These are phyloP conservation scores for Drosophila guanche DNA, from an alignment of 1,140 invertebrate species.

Conservation along the genomic window DNA sequence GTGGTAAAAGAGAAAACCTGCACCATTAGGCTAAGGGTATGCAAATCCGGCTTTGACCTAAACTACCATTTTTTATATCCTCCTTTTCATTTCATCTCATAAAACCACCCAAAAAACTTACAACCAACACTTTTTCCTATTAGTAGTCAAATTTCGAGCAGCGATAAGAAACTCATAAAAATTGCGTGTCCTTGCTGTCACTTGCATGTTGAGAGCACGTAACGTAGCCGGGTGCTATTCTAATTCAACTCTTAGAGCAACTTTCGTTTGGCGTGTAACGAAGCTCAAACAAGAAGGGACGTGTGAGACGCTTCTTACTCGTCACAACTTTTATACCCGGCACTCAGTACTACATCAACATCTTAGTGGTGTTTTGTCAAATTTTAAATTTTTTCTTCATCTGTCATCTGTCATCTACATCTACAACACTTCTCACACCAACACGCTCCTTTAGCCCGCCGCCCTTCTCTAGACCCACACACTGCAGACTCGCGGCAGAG, in stretches of 20 bases:
- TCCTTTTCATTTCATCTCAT: slow-evolving; percentile 65
- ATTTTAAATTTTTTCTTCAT: no score
- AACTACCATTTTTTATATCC: slow-evolving; percentile 82
- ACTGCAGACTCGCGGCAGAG: no score
- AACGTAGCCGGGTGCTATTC: slow-evolving; percentile 66
- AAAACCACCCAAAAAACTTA: slow-evolving; percentile 23
- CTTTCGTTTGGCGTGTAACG: slow-evolving; percentile 80
- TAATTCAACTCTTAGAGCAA: slow-evolving; percentile 81
- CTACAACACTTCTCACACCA: no score
- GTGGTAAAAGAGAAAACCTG: slow-evolving; percentile 61
- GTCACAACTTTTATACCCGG: no score
- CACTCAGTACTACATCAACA: no score
- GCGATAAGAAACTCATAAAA: slow-evolving; percentile 68
- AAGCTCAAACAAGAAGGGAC: no score
- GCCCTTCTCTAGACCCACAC: no score
- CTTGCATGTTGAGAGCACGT: slow-evolving; percentile 42
- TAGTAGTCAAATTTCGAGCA: slow-evolving; percentile 51
- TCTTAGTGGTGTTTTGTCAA: no score
- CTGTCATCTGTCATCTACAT: no score
- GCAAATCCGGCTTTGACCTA: slow-evolving; percentile 79
- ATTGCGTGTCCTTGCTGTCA: slow-evolving; percentile 63
- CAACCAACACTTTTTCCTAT: slow-evolving; percentile 19
- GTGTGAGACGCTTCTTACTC: no score
- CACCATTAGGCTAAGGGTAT: slow-evolving; percentile 63
- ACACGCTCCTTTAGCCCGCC: no score